Evolutionary conservation across 1,140 invertebrate genomes (phyloP).

Genomic region (Pachypeltis micranthus): DNA sequence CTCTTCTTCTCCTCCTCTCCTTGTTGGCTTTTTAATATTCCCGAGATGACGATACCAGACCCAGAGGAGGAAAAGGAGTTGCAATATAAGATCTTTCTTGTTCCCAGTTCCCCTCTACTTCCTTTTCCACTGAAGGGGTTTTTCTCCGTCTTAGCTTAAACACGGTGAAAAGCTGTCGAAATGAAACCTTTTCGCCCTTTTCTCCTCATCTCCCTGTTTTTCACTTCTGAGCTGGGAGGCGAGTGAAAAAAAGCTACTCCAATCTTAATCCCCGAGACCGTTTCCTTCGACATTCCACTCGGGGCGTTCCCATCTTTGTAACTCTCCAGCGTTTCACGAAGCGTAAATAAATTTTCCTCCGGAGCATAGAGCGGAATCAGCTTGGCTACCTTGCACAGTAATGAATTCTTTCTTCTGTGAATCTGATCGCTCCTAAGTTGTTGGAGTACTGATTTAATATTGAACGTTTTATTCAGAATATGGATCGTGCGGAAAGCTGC

Average conservation of each 20-base stretch:
- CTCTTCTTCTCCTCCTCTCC: too few species aligned
- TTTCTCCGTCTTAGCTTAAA: neutral
- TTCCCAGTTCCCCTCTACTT: neutral
- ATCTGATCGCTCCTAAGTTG: too few species aligned
- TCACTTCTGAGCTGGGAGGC: neutral
- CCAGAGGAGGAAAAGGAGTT: neutral
- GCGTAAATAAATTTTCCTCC: neutral
- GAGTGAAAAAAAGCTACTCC: slow-evolving; percentile 8
- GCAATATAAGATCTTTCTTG: slow-evolving; percentile 6
- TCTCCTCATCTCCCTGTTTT: neutral
- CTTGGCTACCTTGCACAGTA: too few species aligned
- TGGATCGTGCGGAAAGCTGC: too few species aligned
- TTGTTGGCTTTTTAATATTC: neutral
- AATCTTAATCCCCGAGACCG: neutral
- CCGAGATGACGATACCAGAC: neutral
- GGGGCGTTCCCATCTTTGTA: neutral
- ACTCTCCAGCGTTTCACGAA: neutral
- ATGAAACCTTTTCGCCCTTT: slow-evolving; percentile 2
- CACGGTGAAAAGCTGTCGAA: slow-evolving; percentile 2
- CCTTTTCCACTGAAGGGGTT: neutral
- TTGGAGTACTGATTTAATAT: too few species aligned
- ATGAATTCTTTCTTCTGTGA: too few species aligned
- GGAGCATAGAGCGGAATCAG: neutral
- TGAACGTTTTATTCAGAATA: too few species aligned
- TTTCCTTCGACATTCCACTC: neutral